Evolutionary conservation across 2,888 invertebrate genomes (phyloP), one percentile per base, ranked within the genome.

Genomic region (Cheilosia vulpina): DNA sequence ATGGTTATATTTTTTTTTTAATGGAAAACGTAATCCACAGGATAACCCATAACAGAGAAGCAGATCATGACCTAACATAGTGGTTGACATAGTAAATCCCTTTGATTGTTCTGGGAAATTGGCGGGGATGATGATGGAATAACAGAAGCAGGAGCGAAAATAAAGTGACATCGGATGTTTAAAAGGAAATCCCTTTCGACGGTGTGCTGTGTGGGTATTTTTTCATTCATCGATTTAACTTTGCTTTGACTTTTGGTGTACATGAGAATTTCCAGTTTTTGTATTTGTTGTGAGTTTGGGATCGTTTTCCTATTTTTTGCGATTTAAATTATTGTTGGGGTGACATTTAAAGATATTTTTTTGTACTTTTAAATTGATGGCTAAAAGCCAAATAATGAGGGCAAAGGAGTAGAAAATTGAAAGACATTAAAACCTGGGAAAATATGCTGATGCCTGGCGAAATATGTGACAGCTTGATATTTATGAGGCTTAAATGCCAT

Each of bases 21-120:
- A 52, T 43, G 65, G 66, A 55, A 68, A 75, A 69, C 60, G 52
- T 69, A 53, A 77, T 71, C 65, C 60, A 11, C 31, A 47, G 76
- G 53, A 69, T 63, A 41, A 24, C 63, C 68, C 17, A 55, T 21
- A 24, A 55, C 34, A 47, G 38, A 11, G 38, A 47, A 19, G 24
- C 31, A 50, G 57, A 71, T 78, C 71, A 71, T 58, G 71, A 63
- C 71, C 78, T 57, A 52, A 78, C 57, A 71, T 50, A 63, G 63
- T 63, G 19, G 71, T 57, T 71, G 78, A 71, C 78, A 71, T 41
- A 58, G 57, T 50, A 57, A 58, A 63, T 57, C 78, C 17, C 47
- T 50, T 71, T 57, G 71, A 78, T 78, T 71, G 57, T 47, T 50
- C 27, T 38, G 52, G 38, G 62, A 47, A 60, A 63, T 73, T 62